Conservation (phyloP, 2,113 vertebrate genomes). For the Aptenodytes patagonicus region DNA sequence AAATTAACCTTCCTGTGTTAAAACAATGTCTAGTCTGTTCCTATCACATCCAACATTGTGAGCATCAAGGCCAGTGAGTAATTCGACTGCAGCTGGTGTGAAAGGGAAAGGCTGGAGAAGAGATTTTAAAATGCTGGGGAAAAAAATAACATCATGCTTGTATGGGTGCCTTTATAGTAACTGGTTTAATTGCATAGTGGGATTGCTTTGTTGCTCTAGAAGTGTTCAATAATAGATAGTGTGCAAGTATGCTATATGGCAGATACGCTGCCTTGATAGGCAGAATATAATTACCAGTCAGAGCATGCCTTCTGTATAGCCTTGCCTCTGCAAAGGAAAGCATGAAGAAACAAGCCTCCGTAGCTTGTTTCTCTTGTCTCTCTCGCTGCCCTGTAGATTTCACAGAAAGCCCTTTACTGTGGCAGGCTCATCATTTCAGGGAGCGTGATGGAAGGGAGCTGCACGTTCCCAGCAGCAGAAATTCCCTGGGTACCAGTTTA, state of each 20-base stretch:
- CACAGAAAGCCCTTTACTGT: neutral
- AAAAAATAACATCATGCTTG: neutral
- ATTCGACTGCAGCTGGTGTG: neutral
- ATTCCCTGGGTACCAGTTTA: neutral
- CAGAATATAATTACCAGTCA: neutral
- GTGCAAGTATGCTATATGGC: neutral
- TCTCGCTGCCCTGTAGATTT: neutral
- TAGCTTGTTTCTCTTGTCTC: neutral
- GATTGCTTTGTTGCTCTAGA: neutral
- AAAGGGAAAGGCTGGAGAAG: neutral
- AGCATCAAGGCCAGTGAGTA: neutral
- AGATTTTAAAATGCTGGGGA: neutral
- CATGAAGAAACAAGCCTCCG: neutral
- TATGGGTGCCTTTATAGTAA: neutral
- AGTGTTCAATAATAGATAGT: neutral
- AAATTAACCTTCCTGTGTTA: slow-evolving; percentile 60
- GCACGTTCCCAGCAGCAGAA: neutral
- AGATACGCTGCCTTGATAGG: neutral
- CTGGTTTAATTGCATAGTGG: neutral
- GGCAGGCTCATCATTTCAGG: neutral
- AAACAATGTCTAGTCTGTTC: slow-evolving; percentile 56
- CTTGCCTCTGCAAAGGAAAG: neutral
- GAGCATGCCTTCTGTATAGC: neutral
- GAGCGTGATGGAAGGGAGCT: neutral
- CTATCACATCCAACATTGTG: slow-evolving; percentile 21